Evolutionary conservation across 2,797 vertebrate species (phyloP), one percentile per base, ranked within the genome.

Genomic region (Melanotaenia maccullochi): DNA sequence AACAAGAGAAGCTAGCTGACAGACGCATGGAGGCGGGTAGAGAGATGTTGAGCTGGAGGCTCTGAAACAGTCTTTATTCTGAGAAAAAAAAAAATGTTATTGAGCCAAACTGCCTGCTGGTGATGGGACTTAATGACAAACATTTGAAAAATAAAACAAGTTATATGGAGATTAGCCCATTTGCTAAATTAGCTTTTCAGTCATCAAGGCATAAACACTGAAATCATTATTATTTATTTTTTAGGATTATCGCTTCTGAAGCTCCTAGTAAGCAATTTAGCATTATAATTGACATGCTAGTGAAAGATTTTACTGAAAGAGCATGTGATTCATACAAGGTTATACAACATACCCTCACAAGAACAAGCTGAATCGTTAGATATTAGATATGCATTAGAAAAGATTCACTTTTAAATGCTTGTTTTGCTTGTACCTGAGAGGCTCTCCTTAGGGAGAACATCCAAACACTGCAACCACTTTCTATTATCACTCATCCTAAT

Each of bases 141-240:
- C 49, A 63, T 67, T 64, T 62, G 68, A 76, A 68, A 74, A 83
- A 70, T 76, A 75, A 81, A 85, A 5, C 20, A 12, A 67, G 38
- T 80, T 79, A 60, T 61, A 70, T 68, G 75, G 49, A 61, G 51
- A 76, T 78, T 54, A 79, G 60, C 18, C 14, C 35, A 42, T 82
- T 78, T 64, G 40, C 68, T 32, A 70, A 86, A 83, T 70, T 20
- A 77, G 78, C 61, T 83, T 79, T 73, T 55, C 66, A 47, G 67
- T 75, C 65, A 65, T 52, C 57, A 57, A 72, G 77, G 77, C 67
- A 76, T 61, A 64, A 77, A 81, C 58, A 38, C 0, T 42, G 22
- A 56, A 76, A 77, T 70, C 38, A 69, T 47, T 68, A 33, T 70
- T 13, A 25, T 47, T 68, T 62, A 65, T 80, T 65, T 71, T 73